Evolutionary conservation across 2,797 vertebrate genomes (phyloP).

Genomic region (Paedocypris micromegethes): DNA sequence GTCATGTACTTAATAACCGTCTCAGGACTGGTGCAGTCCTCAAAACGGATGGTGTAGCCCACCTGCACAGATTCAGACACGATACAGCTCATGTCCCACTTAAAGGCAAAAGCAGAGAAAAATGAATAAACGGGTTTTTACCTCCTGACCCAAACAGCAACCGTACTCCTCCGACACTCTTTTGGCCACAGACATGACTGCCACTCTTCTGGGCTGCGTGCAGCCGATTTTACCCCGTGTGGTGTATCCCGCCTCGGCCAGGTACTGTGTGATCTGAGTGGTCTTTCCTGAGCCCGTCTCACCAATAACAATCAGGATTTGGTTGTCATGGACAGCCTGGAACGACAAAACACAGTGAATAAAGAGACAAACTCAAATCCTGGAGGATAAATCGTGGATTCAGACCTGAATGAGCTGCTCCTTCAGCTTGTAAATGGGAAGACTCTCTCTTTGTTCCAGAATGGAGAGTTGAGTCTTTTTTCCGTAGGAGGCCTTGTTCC

Average conservation of each 20-base stretch:
- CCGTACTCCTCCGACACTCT: slow-evolving; percentile 97
- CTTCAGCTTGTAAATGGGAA: slow-evolving; percentile 96
- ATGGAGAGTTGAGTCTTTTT: slow-evolving; percentile 96
- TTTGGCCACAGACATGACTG: slow-evolving; percentile 97
- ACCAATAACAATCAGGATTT: slow-evolving; percentile 96
- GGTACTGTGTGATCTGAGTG: slow-evolving; percentile 96
- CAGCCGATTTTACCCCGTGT: slow-evolving; percentile 96
- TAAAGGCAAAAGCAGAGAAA: no score
- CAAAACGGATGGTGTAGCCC: slow-evolving; percentile 97
- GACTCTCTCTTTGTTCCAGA: slow-evolving; percentile 93
- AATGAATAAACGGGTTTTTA: slow-evolving; percentile 25
- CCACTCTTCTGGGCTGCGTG: slow-evolving; percentile 94
- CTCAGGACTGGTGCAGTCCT: slow-evolving; percentile 96
- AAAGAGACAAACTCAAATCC: no score
- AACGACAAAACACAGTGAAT: no score
- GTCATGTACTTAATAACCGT: slow-evolving; percentile 99
- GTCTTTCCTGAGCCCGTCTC: slow-evolving; percentile 99
- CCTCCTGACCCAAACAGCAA: slow-evolving; percentile 95
- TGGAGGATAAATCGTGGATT: no score
- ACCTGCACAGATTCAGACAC: slow-evolving; percentile 69
- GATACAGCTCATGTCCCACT: no score
- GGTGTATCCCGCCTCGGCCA: slow-evolving; percentile 95
- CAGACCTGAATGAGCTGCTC: slow-evolving; percentile 93
- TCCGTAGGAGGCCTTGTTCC: slow-evolving; percentile 97
- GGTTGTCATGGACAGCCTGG: slow-evolving; percentile 96